Conservation (phyloP, 2,888 invertebrate species). For the Zhuqinia jingwanae region DNA sequence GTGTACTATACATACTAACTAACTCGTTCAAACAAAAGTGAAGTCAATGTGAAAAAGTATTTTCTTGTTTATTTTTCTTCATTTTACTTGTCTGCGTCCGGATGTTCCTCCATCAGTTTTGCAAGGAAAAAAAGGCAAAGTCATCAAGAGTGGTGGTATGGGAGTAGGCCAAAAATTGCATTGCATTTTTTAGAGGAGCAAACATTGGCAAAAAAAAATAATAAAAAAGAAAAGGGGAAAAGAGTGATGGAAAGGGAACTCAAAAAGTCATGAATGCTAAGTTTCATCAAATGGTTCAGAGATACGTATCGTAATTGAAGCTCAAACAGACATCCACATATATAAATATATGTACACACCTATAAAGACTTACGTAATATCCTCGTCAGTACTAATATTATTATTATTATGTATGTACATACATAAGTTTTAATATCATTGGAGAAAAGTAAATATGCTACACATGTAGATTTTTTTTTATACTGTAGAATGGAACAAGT, state of each 20-base stretch:
- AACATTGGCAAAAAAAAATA: neutral
- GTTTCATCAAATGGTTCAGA: constrained; percentile 35
- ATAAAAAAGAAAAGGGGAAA: neutral
- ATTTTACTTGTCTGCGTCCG: neutral
- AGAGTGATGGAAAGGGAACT: constrained; percentile 8
- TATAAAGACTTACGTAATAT: neutral
- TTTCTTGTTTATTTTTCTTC: neutral
- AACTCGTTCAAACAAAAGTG: neutral
- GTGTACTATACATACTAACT: no score
- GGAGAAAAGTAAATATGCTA: neutral
- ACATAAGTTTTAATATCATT: no score
- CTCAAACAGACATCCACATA: constrained; percentile 9
- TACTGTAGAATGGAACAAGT: neutral
- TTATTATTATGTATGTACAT: no score
- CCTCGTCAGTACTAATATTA: no score
- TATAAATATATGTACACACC: no score
- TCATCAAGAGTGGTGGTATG: neutral
- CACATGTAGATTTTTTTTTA: neutral
- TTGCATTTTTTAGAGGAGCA: constrained; percentile 5
- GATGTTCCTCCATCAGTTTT: neutral
- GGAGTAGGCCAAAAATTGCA: neutral
- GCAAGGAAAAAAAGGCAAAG: neutral
- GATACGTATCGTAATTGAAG: constrained; percentile 38
- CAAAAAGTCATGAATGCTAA: constrained; percentile 48
- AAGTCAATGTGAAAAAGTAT: constrained; percentile 30